Evolutionary conservation across 2,888 invertebrate species (phyloP).

Genomic region (Macaria notata): DNA sequence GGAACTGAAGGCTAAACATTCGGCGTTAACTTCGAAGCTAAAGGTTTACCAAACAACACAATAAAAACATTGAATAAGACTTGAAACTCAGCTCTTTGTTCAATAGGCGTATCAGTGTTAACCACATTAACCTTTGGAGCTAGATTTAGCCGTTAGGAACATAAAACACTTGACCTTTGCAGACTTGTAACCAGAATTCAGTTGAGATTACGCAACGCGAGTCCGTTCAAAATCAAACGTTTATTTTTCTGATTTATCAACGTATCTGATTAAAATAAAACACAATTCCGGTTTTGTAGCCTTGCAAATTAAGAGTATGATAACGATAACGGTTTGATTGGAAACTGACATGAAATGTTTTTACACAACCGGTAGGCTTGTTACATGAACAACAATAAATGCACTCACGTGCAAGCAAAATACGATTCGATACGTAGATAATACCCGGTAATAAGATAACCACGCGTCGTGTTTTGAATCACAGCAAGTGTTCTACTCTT

Average conservation of each 20-base stretch:
- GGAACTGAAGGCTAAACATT: too few relatives aligned
- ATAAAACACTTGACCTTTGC: conserved; percentile 43
- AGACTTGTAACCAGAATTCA: conserved; percentile 34
- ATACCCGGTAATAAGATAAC: conserved; percentile 52
- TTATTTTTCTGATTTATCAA: conserved; percentile 10
- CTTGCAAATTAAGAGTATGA: conserved; percentile 3
- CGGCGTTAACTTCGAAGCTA: too few relatives aligned
- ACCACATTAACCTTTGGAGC: conserved; percentile 28
- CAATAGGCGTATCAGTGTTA: conserved; percentile 19
- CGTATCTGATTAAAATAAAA: not conserved
- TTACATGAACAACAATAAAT: conserved; percentile 35
- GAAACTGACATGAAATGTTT: conserved; percentile 2
- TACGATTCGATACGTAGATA: conserved; percentile 46
- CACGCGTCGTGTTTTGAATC: conserved; percentile 47
- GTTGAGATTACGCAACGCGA: conserved; percentile 16
- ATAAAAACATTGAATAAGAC: too few relatives aligned
- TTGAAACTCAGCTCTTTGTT: not conserved
- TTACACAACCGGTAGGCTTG: conserved; percentile 21
- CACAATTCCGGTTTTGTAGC: conserved; percentile 5
- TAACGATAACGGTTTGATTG: not conserved
- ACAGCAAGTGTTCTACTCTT: conserved; percentile 49
- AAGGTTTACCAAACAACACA: too few relatives aligned
- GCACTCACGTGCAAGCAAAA: conserved; percentile 29
- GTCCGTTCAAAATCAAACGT: conserved; percentile 8
- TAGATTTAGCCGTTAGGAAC: conserved; percentile 35